These are phyloP conservation scores for Stenurella melanura DNA, from an alignment of 2,888 invertebrate species.

Conservation along the genomic window DNA sequence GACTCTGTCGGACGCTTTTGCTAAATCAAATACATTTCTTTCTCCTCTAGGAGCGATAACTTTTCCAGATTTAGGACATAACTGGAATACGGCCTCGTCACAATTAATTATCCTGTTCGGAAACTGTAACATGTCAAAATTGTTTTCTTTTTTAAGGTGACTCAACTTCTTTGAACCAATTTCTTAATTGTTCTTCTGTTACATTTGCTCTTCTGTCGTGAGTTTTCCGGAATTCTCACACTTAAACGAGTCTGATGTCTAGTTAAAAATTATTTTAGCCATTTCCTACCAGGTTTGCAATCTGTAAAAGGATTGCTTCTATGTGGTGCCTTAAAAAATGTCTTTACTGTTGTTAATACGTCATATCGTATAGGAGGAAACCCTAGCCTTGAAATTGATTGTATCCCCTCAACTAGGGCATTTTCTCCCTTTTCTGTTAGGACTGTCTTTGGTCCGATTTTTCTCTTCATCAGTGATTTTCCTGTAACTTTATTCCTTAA, in stretches of 20 bases:
- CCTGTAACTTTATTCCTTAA: conserved; percentile 38
- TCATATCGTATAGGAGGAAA: conserved; percentile 29
- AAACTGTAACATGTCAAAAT: conserved; percentile 21
- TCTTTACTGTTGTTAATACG: conserved; percentile 37
- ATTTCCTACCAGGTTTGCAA: conserved; percentile 3
- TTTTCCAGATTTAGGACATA: conserved; percentile 36
- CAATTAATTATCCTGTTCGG: conserved; percentile 34
- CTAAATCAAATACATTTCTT: conserved; percentile 31
- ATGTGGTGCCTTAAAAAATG: conserved; percentile 13
- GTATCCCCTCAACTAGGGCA: conserved; percentile 1
- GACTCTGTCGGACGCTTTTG: conserved; percentile 30
- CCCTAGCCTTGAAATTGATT: background rate
- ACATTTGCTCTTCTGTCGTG: conserved; percentile 20
- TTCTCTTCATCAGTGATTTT: conserved; percentile 32
- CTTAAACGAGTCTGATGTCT: conserved; percentile 23
- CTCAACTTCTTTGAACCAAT: conserved; percentile 29
- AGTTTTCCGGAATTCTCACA: conserved; percentile 20
- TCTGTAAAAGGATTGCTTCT: background rate
- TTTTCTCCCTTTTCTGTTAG: conserved; percentile 36
- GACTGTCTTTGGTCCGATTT: conserved; percentile 38
- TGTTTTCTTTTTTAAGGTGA: conserved; percentile 27
- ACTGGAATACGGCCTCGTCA: conserved; percentile 41
- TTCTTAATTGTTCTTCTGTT: conserved; percentile 34
- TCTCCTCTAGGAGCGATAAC: conserved; percentile 35
- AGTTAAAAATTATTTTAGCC: conserved; percentile 14